Evolutionary conservation across 2,797 vertebrate genomes (phyloP).

Genomic region (Myotis planiceps): DNA sequence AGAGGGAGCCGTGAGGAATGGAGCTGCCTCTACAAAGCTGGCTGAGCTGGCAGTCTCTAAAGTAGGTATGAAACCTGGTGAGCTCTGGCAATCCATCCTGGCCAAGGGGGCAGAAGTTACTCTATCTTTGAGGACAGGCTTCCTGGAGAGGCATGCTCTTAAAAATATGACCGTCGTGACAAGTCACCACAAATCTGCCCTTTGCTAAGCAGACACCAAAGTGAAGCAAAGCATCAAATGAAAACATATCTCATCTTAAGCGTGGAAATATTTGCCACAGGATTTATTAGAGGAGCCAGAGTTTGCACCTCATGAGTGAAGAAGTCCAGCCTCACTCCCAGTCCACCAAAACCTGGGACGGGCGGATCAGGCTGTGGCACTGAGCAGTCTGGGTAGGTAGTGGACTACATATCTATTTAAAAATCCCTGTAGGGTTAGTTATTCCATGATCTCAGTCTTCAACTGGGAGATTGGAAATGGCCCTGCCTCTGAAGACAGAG

Average conservation of each 20-base stretch:
- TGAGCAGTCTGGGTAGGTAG: not conserved
- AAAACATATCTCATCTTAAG: not conserved
- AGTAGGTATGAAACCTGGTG: not conserved
- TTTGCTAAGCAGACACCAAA: not conserved
- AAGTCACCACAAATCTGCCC: conserved; percentile 27
- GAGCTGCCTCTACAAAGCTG: not conserved
- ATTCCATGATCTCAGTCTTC: not conserved
- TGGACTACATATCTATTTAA: not conserved
- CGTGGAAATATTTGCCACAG: not conserved
- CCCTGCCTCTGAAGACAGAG: not conserved
- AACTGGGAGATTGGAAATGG: not conserved
- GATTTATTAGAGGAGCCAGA: not conserved
- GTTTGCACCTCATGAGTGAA: not conserved
- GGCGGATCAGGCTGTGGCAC: not conserved
- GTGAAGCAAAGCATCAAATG: conserved; percentile 6
- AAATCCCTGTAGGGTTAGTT: not conserved
- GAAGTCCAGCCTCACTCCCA: not conserved
- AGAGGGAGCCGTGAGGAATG: not conserved
- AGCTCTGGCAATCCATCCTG: not conserved
- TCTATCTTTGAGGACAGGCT: not conserved
- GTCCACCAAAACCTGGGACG: not conserved
- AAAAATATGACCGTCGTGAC: not conserved
- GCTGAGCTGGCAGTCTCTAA: not conserved
- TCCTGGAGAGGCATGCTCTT: conserved; percentile 14
- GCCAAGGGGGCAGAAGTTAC: not conserved